Evolutionary conservation across 2,113 vertebrate genomes (phyloP).

Genomic region (Heterocephalus glaber): DNA sequence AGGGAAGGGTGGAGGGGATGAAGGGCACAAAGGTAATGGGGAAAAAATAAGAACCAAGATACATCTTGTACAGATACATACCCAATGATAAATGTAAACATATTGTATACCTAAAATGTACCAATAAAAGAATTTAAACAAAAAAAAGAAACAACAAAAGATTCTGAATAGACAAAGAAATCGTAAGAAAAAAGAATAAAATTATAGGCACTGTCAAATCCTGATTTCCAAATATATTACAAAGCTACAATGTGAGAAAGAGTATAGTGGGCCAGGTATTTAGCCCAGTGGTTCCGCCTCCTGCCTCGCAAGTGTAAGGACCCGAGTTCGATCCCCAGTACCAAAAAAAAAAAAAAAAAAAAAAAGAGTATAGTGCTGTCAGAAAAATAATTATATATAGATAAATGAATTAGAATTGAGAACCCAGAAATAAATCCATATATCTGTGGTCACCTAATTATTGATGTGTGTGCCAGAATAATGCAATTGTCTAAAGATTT

Average conservation of each 20-base stretch:
- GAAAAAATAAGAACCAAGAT: too few relatives aligned
- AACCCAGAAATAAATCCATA: neutral
- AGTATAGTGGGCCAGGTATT: too few relatives aligned
- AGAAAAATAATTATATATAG: neutral
- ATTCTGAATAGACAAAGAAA: neutral
- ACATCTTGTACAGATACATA: too few relatives aligned
- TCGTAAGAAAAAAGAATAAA: neutral
- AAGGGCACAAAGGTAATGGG: too few relatives aligned
- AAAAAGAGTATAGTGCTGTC: neutral
- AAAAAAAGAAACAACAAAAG: neutral
- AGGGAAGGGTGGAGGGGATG: too few relatives aligned
- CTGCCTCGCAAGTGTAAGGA: too few relatives aligned
- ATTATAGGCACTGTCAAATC: neutral
- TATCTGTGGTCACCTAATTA: neutral
- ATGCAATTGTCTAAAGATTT: neutral
- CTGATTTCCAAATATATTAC: neutral
- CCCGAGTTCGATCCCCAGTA: too few relatives aligned
- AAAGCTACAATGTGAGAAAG: neutral
- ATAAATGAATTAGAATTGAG: neutral
- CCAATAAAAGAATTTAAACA: too few relatives aligned
- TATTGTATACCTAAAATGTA: too few relatives aligned
- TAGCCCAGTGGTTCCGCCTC: too few relatives aligned
- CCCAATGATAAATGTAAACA: too few relatives aligned
- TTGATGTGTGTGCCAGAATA: neutral
- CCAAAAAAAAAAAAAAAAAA: too few relatives aligned